Evolutionary conservation across 2,797 vertebrate genomes (phyloP).

Genomic region (Falco rusticolus): DNA sequence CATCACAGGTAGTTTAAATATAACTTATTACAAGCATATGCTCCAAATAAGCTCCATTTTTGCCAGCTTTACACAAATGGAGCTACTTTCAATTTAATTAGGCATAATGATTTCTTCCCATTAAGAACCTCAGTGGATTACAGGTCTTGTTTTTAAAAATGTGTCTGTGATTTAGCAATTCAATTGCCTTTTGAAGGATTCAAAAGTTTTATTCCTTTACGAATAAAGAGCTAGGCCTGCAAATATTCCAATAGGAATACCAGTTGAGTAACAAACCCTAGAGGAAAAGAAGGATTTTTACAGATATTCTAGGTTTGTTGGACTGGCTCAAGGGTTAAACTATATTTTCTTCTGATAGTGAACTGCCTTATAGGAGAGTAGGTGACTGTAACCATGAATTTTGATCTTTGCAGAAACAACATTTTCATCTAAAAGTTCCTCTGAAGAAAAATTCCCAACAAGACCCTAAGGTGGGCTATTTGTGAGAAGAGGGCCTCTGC

Average conservation of each 20-base stretch:
- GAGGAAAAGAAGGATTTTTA: neutral
- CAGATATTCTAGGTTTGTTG: neutral
- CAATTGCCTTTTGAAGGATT: constrained; percentile 28
- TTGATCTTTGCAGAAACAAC: constrained; percentile 28
- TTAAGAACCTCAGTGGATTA: constrained; percentile 49
- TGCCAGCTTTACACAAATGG: neutral
- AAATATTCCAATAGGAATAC: neutral
- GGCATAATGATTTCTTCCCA: constrained; percentile 46
- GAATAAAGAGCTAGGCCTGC: neutral
- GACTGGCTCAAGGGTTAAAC: constrained; percentile 6
- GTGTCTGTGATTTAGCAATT: neutral
- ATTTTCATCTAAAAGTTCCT: constrained; percentile 46
- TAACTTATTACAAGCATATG: neutral
- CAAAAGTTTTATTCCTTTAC: neutral
- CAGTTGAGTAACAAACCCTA: neutral
- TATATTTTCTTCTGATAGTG: neutral
- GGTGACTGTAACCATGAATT: neutral
- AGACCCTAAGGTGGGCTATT: constrained; percentile 27
- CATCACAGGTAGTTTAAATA: neutral
- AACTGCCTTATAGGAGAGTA: neutral
- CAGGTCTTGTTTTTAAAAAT: constrained; percentile 43
- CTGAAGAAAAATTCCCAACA: constrained; percentile 19
- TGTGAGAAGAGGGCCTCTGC: neutral
- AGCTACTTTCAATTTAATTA: constrained; percentile 48
- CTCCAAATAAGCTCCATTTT: constrained; percentile 15